Conservation (phyloP, 2,797 vertebrate species). For the Alca torda region DNA sequence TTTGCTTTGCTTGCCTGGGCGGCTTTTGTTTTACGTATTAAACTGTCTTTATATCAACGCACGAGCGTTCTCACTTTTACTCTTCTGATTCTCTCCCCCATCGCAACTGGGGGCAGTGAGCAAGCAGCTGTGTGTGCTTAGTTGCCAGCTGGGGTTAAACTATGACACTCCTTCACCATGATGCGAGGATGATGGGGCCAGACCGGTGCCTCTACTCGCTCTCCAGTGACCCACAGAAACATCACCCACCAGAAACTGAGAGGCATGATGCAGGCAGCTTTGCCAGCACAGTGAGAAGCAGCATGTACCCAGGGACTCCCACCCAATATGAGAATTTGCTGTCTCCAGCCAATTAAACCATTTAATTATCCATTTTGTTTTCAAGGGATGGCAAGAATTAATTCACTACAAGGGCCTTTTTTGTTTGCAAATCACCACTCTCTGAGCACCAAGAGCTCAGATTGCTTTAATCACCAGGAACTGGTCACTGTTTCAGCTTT, state of each 20-base stretch:
- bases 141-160: not conserved
- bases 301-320: not conserved
- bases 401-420: constrained; percentile 24
- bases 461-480: constrained; percentile 30
- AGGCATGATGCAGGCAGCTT: not conserved
- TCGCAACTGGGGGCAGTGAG: not conserved
- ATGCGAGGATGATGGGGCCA: accelerated
- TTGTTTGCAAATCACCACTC: not conserved
- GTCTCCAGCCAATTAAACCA: not conserved
- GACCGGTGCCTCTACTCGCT: accelerated
- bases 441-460: not conserved
- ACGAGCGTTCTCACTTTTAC: not conserved
- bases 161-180: not conserved
- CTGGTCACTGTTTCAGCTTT: not conserved
- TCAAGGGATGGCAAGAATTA: not conserved
- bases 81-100: not conserved
- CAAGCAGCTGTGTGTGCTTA: not conserved
- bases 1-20: not conserved
- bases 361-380: not conserved
- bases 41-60: not conserved
- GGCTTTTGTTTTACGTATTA: not conserved
- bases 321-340: not conserved
- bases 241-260: not conserved
- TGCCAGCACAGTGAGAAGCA: not conserved
- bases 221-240: accelerated